Conservation (phyloP, 2,797 vertebrate genomes). For the Esox lucius region DNA sequence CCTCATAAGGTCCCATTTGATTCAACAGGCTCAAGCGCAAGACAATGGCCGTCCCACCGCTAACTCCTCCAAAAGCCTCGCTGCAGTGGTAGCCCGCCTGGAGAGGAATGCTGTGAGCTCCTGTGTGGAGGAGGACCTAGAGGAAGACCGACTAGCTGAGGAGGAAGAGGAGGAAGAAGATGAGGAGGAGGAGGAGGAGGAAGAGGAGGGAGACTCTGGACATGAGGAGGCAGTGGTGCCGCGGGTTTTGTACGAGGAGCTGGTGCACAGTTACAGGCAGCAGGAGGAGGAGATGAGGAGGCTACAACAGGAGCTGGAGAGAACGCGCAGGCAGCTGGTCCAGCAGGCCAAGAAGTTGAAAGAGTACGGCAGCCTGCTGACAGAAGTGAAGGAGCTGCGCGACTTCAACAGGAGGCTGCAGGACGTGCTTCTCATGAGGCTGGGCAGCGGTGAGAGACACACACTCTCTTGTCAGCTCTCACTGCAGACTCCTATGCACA, state of each 20-base stretch:
- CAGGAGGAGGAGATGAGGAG: slow-evolving; percentile 97
- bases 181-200: slow-evolving; percentile 74
- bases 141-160: slow-evolving; percentile 76
- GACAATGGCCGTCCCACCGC: slow-evolving; percentile 73
- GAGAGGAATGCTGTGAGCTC: slow-evolving; percentile 89
- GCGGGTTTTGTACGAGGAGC: slow-evolving; percentile 92
- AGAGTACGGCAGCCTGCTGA: slow-evolving; percentile 94
- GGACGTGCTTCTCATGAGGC: slow-evolving; percentile 94
- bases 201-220: slow-evolving; percentile 75
- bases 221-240: slow-evolving; percentile 82
- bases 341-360: slow-evolving; percentile 99
- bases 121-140: slow-evolving; percentile 81
- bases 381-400: slow-evolving; percentile 97
- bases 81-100: slow-evolving; percentile 94
- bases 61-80: slow-evolving; percentile 91
- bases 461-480: slow-evolving; percentile 16
- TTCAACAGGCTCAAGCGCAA: slow-evolving; percentile 69
- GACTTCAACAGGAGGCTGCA: slow-evolving; percentile 98
- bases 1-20: background rate
- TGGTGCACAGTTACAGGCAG: slow-evolving; percentile 95
- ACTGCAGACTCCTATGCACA: background rate
- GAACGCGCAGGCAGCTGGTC: slow-evolving; percentile 95
- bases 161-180: slow-evolving; percentile 79
- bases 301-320: slow-evolving; percentile 95
- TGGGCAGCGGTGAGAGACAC: slow-evolving; percentile 90